Percentiles rank a stretch among this genome's conserved stretches.
Conservation (phyloP, 2,888 invertebrate species). For the Saturnia japonica region DNA sequence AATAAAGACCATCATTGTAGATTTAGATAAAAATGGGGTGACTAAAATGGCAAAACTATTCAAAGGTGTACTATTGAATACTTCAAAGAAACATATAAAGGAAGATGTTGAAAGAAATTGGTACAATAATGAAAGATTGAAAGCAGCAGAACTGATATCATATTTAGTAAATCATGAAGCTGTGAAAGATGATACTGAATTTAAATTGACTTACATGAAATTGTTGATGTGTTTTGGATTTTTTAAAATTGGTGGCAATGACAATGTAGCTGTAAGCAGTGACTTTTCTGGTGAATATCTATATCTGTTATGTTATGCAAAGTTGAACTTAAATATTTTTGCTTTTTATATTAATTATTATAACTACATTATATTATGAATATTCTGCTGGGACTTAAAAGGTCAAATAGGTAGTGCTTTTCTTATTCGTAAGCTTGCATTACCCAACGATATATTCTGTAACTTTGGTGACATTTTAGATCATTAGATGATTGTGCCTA, state of each 20-base stretch:
- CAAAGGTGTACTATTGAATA: constrained; percentile 82
- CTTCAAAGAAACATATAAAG: constrained; percentile 75
- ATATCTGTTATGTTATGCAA: not conserved
- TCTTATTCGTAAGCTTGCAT: not conserved
- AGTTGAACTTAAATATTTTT: not conserved
- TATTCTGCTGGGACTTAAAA: not conserved
- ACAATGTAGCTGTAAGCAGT: constrained; percentile 75
- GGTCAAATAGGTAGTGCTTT: not conserved
- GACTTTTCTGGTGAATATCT: constrained; percentile 81
- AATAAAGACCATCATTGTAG: constrained; percentile 83
- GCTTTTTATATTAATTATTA: too few relatives aligned
- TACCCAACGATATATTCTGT: not conserved
- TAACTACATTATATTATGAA: not conserved
- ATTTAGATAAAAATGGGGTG: constrained; percentile 82
- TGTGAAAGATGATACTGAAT: constrained; percentile 81
- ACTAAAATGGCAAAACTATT: constrained; percentile 84
- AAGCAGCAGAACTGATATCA: constrained; percentile 81
- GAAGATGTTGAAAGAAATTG: constrained; percentile 80
- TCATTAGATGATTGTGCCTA: too few relatives aligned
- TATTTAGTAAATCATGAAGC: constrained; percentile 80
- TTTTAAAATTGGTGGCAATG: constrained; percentile 81
- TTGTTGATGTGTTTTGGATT: constrained; percentile 85
- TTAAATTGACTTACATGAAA: constrained; percentile 85
- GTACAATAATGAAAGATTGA: constrained; percentile 86
- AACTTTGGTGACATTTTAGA: not conserved